Conservation (phyloP, 2,113 vertebrate species). For the Festucalex cinctus region DNA sequence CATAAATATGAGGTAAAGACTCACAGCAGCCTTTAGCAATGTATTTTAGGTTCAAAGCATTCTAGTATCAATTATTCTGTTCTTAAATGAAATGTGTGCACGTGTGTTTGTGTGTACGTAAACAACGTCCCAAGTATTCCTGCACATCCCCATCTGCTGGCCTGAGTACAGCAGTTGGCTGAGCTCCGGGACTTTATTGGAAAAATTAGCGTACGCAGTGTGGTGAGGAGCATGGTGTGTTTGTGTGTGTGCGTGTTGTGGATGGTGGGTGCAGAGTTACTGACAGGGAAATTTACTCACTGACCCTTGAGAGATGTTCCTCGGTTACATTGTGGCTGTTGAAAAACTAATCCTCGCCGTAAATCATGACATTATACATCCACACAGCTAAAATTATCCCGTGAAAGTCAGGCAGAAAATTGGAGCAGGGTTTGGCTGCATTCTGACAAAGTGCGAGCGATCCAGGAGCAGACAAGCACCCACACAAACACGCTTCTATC, state of each 20-base stretch:
- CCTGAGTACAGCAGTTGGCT: conserved; percentile 32
- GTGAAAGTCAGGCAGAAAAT: conserved; percentile 61
- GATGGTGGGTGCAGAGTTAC: conserved; percentile 19
- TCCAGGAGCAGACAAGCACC: conserved; percentile 59
- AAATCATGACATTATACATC: conserved; percentile 67
- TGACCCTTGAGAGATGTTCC: conserved; percentile 53
- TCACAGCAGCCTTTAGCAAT: neutral
- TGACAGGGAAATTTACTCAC: conserved; percentile 56
- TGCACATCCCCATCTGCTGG: conserved; percentile 24
- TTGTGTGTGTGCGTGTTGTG: neutral
- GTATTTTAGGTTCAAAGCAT: neutral
- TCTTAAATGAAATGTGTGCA: neutral
- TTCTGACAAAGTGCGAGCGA: conserved; percentile 50
- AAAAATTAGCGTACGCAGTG: conserved; percentile 54
- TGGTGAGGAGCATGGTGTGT: conserved; percentile 32
- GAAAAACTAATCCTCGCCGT: conserved; percentile 65
- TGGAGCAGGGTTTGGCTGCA: conserved; percentile 56
- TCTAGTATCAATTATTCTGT: neutral
- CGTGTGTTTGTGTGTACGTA: neutral
- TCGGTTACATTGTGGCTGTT: conserved; percentile 58
- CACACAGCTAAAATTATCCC: conserved; percentile 62
- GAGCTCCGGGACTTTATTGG: conserved; percentile 54
- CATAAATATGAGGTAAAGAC: neutral
- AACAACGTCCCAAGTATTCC: conserved; percentile 9
- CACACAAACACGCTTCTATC: conserved; percentile 58